Evolutionary conservation across 37 sponge, comb jelly and placozoan species (phyloP).

Genomic region (Spongia lamella): DNA sequence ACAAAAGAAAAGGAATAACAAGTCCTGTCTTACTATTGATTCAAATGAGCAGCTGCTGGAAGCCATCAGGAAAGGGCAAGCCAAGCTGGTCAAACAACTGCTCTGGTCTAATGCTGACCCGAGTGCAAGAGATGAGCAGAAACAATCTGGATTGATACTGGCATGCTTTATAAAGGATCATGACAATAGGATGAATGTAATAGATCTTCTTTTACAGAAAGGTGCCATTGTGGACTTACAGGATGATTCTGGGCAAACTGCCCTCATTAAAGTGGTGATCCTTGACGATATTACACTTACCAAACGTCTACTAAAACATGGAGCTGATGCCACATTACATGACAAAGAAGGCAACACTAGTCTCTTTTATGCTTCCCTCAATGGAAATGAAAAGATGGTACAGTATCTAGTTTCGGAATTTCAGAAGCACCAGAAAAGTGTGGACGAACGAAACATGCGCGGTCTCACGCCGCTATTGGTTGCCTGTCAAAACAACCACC

Average conservation of each 20-base stretch:
- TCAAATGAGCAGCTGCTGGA: slow-evolving; percentile 39
- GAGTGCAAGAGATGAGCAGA: not conserved
- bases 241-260: slow-evolving; percentile 62
- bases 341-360: slow-evolving; percentile 69
- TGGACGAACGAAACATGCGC: slow-evolving; percentile 68
- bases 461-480: slow-evolving; percentile 79
- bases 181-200: slow-evolving; percentile 14
- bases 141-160: slow-evolving; percentile 44
- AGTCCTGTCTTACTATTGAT: too few relatives aligned
- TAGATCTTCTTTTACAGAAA: slow-evolving; percentile 34
- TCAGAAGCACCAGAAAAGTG: slow-evolving; percentile 3
- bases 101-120: slow-evolving; percentile 32
- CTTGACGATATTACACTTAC: slow-evolving; percentile 29
- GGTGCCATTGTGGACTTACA: slow-evolving; percentile 57
- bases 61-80: slow-evolving; percentile 24
- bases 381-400: slow-evolving; percentile 41
- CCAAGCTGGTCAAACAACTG: slow-evolving; percentile 37
- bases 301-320: slow-evolving; percentile 8
- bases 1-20: too few relatives aligned
- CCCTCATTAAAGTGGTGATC: slow-evolving; percentile 55
- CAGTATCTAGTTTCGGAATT: slow-evolving; percentile 33
- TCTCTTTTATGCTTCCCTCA: slow-evolving; percentile 47
- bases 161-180: slow-evolving; percentile 15
- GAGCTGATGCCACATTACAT: slow-evolving; percentile 26
- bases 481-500: slow-evolving; percentile 52